A percentile compares a stretch with the other conserved stretches of the same genome.
phyloP scores from a whole-genome alignment of 2,797 vertebrate genomes.

The Trichosurus vulpecula region DNA sequence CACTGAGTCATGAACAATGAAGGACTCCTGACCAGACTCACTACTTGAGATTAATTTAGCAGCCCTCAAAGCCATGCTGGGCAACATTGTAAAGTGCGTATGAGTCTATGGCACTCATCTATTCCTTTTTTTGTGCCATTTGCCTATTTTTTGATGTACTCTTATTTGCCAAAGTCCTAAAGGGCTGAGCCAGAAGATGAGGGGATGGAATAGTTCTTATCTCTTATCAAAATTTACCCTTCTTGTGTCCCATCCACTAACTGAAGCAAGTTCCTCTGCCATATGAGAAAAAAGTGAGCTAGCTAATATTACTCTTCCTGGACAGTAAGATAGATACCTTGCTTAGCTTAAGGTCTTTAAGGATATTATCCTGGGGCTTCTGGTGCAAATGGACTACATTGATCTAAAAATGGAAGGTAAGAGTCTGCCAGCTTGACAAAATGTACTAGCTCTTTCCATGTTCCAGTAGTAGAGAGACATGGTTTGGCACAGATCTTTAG shows the following conservation, averaged over 20 bases:
- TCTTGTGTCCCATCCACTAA: neutral
- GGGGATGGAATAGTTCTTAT: neutral
- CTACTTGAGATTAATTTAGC: neutral
- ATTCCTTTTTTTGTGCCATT: neutral
- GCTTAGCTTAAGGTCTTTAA: neutral
- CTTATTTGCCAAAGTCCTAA: neutral
- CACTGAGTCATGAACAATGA: neutral
- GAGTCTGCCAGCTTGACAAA: neutral
- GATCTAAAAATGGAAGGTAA: neutral
- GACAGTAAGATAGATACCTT: neutral
- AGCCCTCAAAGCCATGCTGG: neutral
- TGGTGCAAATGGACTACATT: neutral
- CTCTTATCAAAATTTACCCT: neutral
- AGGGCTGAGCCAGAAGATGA: neutral
- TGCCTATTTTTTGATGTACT: neutral
- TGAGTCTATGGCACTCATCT: neutral
- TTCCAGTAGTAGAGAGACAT: neutral
- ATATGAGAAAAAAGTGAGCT: neutral
- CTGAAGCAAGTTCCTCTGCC: neutral
- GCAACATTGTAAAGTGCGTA: neutral
- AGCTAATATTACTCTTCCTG: neutral
- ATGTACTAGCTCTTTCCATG: neutral
- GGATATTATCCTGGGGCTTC: neutral
- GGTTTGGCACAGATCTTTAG: neutral
- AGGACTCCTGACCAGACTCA: neutral